Base-by-base conservation (phyloP, 1,140 invertebrate genomes). In the Batillaria attramentaria region DNA sequence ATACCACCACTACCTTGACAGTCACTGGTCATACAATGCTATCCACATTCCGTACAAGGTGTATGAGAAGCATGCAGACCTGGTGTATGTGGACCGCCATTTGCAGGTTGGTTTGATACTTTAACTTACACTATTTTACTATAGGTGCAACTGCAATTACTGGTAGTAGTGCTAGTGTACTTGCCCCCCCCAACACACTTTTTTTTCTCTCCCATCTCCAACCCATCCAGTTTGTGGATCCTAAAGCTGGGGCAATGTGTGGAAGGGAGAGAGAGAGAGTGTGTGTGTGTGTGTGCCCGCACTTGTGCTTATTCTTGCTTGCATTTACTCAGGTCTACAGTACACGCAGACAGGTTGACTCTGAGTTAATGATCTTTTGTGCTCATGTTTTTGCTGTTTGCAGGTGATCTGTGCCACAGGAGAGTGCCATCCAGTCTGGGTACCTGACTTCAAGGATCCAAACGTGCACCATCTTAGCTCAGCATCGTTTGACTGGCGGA, bases 31-130 rank as follows among this genome's bases (percentile, higher is more conserved):
- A 4, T 86, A 82, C 72, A 84, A 84, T 60, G 83, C 79, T 37
- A 75, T 84, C 31, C 79, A 81, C 62, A 83, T 84, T 66, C 82
- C 84, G 10, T 84, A 85, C 72, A 86, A 85, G 65, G 79, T 84
- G 33, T 83, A 83, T 75, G 84, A 84, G 43, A 78, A 81, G 62
- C 79, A 83, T 31, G 79, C 85, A 3, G 77, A 81, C 16, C 42
- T 79, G 8, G 43, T 86, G 16, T 70, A 68, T 57, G 54, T 83
- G 41, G 77, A 84, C 50, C 50, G 80, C 24, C 83, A 83, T 65
- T 81, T 87, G 41, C 84, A 86, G 70, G 84, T 81, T 50, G 68
- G 50, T 72, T 35, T 28, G 10, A n/a, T n/a, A n/a, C n/a, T n/a
- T n/a, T n/a, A n/a, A n/a, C n/a, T n/a, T n/a, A n/a, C n/a, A n/a